Evolutionary conservation across 2,797 vertebrate genomes (phyloP).

Genomic region (Platyrinchus mystaceus): DNA sequence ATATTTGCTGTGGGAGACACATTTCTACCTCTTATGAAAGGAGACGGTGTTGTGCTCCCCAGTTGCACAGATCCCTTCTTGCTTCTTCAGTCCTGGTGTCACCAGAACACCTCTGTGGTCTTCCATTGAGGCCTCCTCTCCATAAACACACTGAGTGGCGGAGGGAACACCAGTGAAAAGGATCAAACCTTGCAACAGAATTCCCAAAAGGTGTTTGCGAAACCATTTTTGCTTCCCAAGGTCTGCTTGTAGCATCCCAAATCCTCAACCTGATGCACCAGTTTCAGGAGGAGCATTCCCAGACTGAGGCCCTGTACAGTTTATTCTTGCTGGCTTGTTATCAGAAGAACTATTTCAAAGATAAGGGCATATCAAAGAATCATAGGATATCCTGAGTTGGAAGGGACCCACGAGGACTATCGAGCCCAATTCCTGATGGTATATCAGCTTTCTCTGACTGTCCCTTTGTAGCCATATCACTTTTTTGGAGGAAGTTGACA

Average conservation of each 20-base stretch:
- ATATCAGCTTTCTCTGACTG: background rate
- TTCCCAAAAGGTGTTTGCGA: background rate
- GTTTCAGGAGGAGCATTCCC: background rate
- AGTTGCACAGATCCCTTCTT: background rate
- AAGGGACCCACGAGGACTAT: background rate
- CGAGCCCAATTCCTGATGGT: rapidly evolving
- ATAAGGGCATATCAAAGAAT: background rate
- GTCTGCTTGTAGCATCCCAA: background rate
- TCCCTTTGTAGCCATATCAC: background rate
- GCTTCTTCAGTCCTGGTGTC: background rate
- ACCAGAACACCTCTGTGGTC: background rate
- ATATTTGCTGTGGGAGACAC: background rate
- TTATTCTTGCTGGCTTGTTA: background rate
- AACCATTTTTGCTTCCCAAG: background rate
- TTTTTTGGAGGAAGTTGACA: background rate
- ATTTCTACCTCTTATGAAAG: background rate
- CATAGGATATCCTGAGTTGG: background rate
- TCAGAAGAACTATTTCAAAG: background rate
- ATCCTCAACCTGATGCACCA: background rate
- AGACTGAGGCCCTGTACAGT: background rate
- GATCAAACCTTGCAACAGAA: background rate
- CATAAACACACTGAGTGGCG: background rate
- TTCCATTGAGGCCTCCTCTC: background rate
- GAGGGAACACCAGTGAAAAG: background rate
- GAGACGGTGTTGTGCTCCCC: background rate